phyloP scores from a whole-genome alignment of 2,797 vertebrate genomes.

The Oryzias sinensis region DNA sequence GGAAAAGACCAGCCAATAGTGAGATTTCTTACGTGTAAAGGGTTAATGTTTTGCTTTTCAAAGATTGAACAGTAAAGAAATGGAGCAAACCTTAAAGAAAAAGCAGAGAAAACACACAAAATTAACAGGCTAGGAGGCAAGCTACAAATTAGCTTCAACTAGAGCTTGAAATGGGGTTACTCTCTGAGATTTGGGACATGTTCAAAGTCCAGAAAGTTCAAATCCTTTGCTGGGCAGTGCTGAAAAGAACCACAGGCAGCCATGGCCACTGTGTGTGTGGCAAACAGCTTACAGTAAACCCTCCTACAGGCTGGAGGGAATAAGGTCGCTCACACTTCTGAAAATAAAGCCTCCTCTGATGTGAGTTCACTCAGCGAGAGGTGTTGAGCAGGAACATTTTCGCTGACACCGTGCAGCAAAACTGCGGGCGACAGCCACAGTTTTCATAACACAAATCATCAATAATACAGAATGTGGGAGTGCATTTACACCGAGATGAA shows the following conservation, averaged over 20 bases:
- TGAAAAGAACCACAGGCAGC: slow-evolving; percentile 69
- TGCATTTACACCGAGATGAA: slow-evolving; percentile 23
- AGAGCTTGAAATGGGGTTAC: slow-evolving; percentile 47
- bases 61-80: slow-evolving; percentile 5
- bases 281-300: slow-evolving; percentile 53
- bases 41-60: neutral
- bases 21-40: slow-evolving; percentile 9
- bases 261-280: slow-evolving; percentile 31
- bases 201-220: slow-evolving; percentile 74
- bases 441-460: slow-evolving; percentile 25
- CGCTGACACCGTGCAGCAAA: slow-evolving; percentile 22
- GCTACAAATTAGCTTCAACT: slow-evolving; percentile 52
- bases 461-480: slow-evolving; percentile 32
- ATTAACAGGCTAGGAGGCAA: slow-evolving; percentile 36
- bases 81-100: neutral
- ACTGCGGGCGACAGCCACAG: slow-evolving; percentile 24
- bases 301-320: slow-evolving; percentile 34
- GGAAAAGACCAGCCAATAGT: neutral
- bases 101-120: neutral
- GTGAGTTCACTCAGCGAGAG: slow-evolving; percentile 18
- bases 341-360: slow-evolving; percentile 24
- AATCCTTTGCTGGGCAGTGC: slow-evolving; percentile 68
- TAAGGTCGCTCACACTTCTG: slow-evolving; percentile 13
- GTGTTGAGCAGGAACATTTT: slow-evolving; percentile 37
- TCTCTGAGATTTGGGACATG: slow-evolving; percentile 56